Evolutionary conservation across 2,888 invertebrate species (phyloP), one percentile per base, ranked within the genome.

Genomic region (Pediacus dermestoides): DNA sequence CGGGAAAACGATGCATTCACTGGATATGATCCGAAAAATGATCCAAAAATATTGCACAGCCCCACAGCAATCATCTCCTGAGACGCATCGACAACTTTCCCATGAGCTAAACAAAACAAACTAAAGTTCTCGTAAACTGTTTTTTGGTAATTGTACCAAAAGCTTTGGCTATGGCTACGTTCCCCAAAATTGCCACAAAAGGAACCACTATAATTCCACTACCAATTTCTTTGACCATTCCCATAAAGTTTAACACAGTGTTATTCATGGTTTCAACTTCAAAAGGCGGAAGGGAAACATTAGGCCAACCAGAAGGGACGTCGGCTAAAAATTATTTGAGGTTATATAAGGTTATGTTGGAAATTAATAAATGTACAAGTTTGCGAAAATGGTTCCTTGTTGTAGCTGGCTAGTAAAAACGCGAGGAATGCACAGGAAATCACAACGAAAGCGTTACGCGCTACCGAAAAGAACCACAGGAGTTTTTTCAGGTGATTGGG

Each of bases 91-190:
- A 89, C 70, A 14, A 75, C 73, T 60, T 75, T 76, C n/a, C 82
- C 82, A 55, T 73, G 73, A n/a, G 80, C 82, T 83, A 67, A 38
- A 61, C 52, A 27, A 27, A 27, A 6, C 27, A 27, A 27, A 8
- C 7, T 8, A 27, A 7, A 6, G 6, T 14, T 15, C 6, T 13
- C 9, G 9, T 18, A 39, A 31, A 26, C 10, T 10, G 16, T 34
- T 41, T 14, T 50, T 32, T 9, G 1, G 16, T 7, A 2, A 8
- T 74, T 79, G 78, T 71, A 87, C 88, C 78, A 66, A 88, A 88
- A 37, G 86, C 82, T 68, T 88, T 88, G n/a, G 86, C 87, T 46
- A 89, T 88, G 2, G 88, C 88, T 23, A 88, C 81, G 51, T 86
- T 84, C 33, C 84, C 84, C 30, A 89, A 75, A 37, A 88, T 78